phyloP scores from a whole-genome alignment of 2,888 invertebrate species.

The Eucriotettix oculatus region DNA sequence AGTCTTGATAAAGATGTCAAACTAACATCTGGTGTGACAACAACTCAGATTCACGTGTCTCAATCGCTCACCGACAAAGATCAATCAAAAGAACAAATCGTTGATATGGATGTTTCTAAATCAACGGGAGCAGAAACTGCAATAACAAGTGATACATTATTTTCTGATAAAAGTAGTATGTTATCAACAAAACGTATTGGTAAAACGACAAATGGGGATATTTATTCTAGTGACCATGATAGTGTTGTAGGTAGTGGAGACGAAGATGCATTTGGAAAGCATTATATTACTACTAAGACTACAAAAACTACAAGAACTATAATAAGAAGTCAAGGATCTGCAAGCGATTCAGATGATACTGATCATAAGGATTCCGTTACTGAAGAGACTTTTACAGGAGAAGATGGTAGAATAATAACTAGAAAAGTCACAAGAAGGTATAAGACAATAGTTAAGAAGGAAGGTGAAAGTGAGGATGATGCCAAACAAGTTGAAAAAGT shows the following conservation, averaged over 20 bases:
- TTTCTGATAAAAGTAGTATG: too few relatives aligned
- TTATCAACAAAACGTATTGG: too few relatives aligned
- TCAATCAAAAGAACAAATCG: too few relatives aligned
- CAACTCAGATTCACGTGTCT: too few relatives aligned
- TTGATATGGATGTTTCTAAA: too few relatives aligned
- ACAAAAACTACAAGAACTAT: conserved; percentile 1
- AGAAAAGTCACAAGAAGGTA: background rate
- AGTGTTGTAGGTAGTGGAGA: conserved; percentile 8
- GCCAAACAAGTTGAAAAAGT: background rate
- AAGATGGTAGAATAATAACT: conserved; percentile 4
- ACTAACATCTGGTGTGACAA: too few relatives aligned
- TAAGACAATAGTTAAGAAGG: background rate
- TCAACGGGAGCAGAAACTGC: too few relatives aligned
- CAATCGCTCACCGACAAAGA: too few relatives aligned
- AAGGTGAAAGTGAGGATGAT: background rate
- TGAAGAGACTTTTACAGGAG: background rate
- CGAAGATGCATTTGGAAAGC: conserved; percentile 1
- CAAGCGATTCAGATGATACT: background rate
- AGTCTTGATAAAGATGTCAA: too few relatives aligned
- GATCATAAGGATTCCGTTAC: conserved; percentile 1
- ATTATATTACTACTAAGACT: background rate
- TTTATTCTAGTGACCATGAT: conserved; percentile 10
- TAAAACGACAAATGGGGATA: conserved; percentile 10
- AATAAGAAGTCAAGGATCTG: background rate
- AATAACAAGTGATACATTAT: too few relatives aligned